Evolutionary conservation across 1,140 invertebrate species (phyloP).

Genomic region (Homarus americanus): DNA sequence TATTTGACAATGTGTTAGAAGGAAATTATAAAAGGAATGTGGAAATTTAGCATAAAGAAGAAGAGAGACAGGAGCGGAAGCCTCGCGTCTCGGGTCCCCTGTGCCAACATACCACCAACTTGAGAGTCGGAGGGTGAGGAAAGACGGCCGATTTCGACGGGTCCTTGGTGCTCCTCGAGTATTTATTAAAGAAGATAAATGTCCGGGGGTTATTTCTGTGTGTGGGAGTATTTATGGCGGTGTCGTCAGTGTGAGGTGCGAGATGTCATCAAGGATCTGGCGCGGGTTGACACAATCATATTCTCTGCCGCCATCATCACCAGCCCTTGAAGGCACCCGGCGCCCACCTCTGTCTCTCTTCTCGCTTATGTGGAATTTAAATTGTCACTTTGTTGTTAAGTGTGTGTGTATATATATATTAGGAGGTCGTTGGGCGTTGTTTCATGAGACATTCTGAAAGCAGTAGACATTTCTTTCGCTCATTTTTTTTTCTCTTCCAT

Average conservation of each 20-base stretch:
- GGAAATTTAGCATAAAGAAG: background rate
- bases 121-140: constrained; percentile 32
- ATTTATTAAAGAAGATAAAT: constrained; percentile 72
- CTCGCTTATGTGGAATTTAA: background rate
- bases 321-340: background rate
- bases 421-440: background rate
- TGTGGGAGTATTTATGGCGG: constrained; percentile 56
- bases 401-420: background rate
- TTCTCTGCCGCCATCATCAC: constrained; percentile 1
- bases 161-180: constrained; percentile 42
- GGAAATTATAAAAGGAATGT: background rate
- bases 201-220: constrained; percentile 37
- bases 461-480: too few species aligned
- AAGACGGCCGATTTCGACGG: constrained; percentile 57
- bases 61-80: too few species aligned
- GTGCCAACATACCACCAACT: background rate
- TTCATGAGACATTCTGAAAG: too few species aligned
- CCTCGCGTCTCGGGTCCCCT: background rate
- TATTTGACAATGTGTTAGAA: background rate
- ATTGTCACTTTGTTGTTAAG: background rate
- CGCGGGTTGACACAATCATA: constrained; percentile 2
- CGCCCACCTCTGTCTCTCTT: background rate
- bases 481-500: background rate
- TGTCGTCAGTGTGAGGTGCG: constrained; percentile 63
- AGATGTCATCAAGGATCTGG: constrained; percentile 53